Conservation (phyloP, 2,113 vertebrate species). For the Capreolus pygargus region DNA sequence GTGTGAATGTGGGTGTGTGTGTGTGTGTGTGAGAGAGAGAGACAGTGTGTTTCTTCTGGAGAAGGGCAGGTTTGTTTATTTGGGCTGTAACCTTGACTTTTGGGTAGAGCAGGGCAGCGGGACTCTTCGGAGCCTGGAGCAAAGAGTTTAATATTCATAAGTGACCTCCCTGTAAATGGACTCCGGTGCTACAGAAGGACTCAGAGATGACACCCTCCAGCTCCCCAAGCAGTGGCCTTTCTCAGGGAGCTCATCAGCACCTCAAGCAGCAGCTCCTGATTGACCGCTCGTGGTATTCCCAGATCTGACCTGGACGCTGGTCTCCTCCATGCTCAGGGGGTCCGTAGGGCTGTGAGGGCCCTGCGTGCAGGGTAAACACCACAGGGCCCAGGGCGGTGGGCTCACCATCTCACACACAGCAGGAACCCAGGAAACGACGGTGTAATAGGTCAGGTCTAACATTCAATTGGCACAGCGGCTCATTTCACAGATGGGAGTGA, state of each 20-base stretch:
- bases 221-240: neutral
- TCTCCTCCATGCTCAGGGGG: neutral
- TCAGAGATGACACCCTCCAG: neutral
- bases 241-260: neutral
- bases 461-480: neutral
- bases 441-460: neutral
- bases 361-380: neutral
- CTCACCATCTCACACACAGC: neutral
- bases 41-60: neutral
- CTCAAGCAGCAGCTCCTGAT: neutral
- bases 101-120: slow-evolving; percentile 50
- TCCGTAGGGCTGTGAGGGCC: no score
- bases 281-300: neutral
- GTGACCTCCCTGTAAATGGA: slow-evolving; percentile 53
- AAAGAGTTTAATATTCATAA: slow-evolving; percentile 71
- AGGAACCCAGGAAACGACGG: neutral
- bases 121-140: slow-evolving; percentile 58
- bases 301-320: neutral
- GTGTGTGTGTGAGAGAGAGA: neutral
- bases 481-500: neutral
- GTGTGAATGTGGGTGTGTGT: neutral
- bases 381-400: accelerated
- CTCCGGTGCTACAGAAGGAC: neutral
- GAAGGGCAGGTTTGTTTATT: slow-evolving; percentile 65
- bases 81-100: slow-evolving; percentile 63